Percentiles rank a stretch among this genome's conserved stretches.
These are phyloP conservation scores for Drosophila azteca DNA, from an alignment of 1,140 invertebrate species.

Conservation along the genomic window DNA sequence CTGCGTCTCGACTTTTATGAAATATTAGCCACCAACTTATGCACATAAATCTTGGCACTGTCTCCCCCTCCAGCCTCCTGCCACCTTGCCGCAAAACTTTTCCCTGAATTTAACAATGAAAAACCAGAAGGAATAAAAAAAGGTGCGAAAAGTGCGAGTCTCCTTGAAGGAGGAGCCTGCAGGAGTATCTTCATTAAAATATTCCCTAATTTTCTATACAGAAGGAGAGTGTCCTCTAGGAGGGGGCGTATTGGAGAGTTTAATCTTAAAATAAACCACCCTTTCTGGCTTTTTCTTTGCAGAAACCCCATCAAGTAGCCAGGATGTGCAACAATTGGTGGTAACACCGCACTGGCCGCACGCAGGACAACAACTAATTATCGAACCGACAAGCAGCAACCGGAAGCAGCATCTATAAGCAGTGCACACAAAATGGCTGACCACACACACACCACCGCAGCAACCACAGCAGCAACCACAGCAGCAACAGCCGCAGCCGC, in stretches of 20 bases:
- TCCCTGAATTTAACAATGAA: constrained; percentile 24
- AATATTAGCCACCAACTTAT: constrained; percentile 61
- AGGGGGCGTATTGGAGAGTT: constrained; percentile 3
- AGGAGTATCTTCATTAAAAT: constrained; percentile 48
- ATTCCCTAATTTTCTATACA: constrained; percentile 22
- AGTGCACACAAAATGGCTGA: constrained; percentile 38
- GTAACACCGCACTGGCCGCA: constrained; percentile 27
- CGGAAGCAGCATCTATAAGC: constrained; percentile 8
- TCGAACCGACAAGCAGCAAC: background rate
- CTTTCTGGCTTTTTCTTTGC: background rate
- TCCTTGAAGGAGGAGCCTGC: background rate
- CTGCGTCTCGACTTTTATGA: constrained; percentile 61
- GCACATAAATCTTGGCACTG: constrained; percentile 56
- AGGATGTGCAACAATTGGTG: constrained; percentile 33
- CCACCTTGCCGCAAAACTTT: constrained; percentile 30
- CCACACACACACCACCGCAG: constrained; percentile 28
- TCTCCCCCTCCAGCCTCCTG: background rate
- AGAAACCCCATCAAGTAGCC: constrained; percentile 18
- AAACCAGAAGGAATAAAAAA: constrained; percentile 6
- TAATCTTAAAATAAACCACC: background rate
- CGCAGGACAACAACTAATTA: constrained; percentile 29
- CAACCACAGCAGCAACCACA: constrained; percentile 6
- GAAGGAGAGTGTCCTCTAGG: no score
- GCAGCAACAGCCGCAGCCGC: constrained; percentile 13
- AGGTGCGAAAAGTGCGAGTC: constrained; percentile 39